phyloP scores from a whole-genome alignment of 2,113 vertebrate species.

The Larimichthys crocea region DNA sequence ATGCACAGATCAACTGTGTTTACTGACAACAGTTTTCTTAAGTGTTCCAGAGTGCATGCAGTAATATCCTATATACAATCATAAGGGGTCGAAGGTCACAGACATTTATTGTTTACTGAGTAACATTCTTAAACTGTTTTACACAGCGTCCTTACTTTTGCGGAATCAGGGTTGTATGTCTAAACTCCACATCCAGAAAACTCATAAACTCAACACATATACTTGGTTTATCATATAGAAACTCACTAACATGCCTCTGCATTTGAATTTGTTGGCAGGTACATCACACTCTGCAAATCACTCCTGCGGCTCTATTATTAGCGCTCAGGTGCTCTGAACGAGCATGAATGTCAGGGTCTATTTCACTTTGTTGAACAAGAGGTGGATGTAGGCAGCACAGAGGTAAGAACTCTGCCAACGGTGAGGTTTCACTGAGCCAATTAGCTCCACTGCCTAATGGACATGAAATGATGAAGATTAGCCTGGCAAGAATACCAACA shows the following conservation, averaged over 20 bases:
- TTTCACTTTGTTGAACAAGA: conserved; percentile 4
- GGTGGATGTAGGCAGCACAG: not conserved
- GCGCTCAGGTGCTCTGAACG: conserved; percentile 7
- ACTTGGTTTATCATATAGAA: not conserved
- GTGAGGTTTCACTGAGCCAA: conserved; percentile 1
- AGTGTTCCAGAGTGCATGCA: too few species aligned
- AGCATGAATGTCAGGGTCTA: conserved; percentile 1
- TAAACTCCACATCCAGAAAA: not conserved
- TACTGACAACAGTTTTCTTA: too few species aligned
- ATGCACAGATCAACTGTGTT: too few species aligned
- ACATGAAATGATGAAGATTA: not conserved
- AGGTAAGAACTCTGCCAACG: not conserved
- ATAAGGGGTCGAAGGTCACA: too few species aligned
- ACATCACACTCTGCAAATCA: not conserved
- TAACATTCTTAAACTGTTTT: too few species aligned
- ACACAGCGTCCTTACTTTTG: too few species aligned
- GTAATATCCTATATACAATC: too few species aligned
- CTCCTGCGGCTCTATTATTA: conserved; percentile 8
- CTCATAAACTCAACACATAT: not conserved
- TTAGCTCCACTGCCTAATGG: conserved; percentile 14
- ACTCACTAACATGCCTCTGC: not conserved
- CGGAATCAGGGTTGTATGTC: too few species aligned
- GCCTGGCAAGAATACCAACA: too few species aligned
- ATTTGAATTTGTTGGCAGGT: not conserved
- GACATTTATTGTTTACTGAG: too few species aligned